Conservation (phyloP, 2,888 invertebrate genomes). For the Thereva unica region DNA sequence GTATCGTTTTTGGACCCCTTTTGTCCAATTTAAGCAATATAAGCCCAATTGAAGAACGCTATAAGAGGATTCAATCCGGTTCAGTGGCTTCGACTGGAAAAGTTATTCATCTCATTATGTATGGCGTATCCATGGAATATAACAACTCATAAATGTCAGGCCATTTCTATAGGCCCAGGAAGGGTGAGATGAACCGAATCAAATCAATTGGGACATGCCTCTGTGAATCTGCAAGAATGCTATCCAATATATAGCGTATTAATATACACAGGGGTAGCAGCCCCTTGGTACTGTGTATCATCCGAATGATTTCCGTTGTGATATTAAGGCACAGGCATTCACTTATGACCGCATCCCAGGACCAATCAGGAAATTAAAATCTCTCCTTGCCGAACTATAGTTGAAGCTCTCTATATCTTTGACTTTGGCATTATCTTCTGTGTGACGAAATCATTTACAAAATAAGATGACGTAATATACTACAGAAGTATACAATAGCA, state of each 20-base stretch:
- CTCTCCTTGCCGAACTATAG: not conserved
- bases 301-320: constrained; percentile 6
- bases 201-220: constrained; percentile 29
- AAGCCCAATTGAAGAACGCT: constrained; percentile 8
- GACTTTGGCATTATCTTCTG: not conserved
- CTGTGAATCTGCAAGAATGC: constrained; percentile 7
- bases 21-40: not conserved
- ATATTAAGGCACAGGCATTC: not conserved
- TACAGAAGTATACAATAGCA: no score
- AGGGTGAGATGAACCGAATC: constrained; percentile 14
- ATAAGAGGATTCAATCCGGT: constrained; percentile 37
- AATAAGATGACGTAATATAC: no score
- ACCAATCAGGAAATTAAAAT: constrained; percentile 40
- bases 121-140: constrained; percentile 23
- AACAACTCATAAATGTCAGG: constrained; percentile 22
- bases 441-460: not conserved
- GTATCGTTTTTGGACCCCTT: not conserved
- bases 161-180: constrained; percentile 13
- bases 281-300: constrained; percentile 1
- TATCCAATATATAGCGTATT: constrained; percentile 8
- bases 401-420: not conserved
- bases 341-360: constrained; percentile 25
- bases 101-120: constrained; percentile 35
- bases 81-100: constrained; percentile 34
- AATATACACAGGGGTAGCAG: constrained; percentile 3